Percentiles rank a stretch among this genome's conserved stretches.
Conservation (phyloP, 2,888 invertebrate species). For the Melitaea athalia region DNA sequence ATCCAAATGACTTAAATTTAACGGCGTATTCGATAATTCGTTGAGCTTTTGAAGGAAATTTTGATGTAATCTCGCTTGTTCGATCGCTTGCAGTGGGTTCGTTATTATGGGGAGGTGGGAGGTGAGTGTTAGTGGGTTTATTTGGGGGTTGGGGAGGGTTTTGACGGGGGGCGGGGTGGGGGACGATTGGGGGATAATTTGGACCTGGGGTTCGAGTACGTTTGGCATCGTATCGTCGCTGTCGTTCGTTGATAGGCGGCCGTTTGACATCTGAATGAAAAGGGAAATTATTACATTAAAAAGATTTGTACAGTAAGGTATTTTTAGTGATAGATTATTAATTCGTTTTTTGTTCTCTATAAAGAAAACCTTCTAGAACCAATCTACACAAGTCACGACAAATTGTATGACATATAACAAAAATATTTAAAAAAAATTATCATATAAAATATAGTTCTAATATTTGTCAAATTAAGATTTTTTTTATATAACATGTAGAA, state of each 20-base stretch:
- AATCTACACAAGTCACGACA: too few species aligned
- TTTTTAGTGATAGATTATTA: too few species aligned
- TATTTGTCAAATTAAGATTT: too few species aligned
- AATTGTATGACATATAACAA: too few species aligned
- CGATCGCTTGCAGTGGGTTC: slow-evolving; percentile 69
- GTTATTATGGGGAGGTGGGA: slow-evolving; percentile 54
- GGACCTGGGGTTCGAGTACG: slow-evolving; percentile 75
- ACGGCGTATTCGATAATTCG: slow-evolving; percentile 72
- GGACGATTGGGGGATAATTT: slow-evolving; percentile 72
- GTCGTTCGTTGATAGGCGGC: slow-evolving; percentile 78
- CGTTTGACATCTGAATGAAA: slow-evolving; percentile 74
- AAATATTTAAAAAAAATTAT: too few species aligned
- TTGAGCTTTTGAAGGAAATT: slow-evolving; percentile 70
- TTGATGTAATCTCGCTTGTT: slow-evolving; percentile 73
- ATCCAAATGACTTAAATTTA: slow-evolving; percentile 75
- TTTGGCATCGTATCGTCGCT: slow-evolving; percentile 78
- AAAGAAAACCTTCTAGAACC: too few species aligned
- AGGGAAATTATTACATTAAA: background rate
- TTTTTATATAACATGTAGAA: too few species aligned
- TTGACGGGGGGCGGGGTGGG: slow-evolving; percentile 59
- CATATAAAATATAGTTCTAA: too few species aligned
- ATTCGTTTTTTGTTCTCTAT: too few species aligned
- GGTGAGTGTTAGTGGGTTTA: slow-evolving; percentile 47
- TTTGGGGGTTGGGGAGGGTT: slow-evolving; percentile 45
- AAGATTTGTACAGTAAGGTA: too few species aligned